These are phyloP conservation scores for Labroides dimidiatus DNA, from an alignment of 2,797 vertebrate species.

Conservation along the genomic window DNA sequence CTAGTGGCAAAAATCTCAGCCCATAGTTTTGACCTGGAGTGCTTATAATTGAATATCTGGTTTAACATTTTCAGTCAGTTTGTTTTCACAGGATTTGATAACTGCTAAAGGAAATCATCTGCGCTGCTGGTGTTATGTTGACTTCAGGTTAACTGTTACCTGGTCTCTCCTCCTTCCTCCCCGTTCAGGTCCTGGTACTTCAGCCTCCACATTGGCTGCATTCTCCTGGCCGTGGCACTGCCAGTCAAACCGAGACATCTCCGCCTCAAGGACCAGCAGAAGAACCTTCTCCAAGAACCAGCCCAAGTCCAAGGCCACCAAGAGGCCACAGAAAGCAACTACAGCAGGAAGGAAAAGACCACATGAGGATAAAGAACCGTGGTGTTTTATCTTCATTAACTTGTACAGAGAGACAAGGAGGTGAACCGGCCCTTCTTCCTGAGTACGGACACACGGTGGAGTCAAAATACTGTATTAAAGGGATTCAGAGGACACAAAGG, in stretches of 20 bases:
- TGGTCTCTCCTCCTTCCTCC: not conserved
- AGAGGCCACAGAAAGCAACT: slow-evolving; percentile 30
- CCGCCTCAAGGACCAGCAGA: slow-evolving; percentile 73
- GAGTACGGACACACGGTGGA: slow-evolving; percentile 5
- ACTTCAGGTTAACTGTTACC: not conserved
- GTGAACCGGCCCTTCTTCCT: slow-evolving; percentile 12
- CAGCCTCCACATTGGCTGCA: slow-evolving; percentile 87
- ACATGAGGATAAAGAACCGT: slow-evolving; percentile 44
- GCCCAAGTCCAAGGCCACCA: slow-evolving; percentile 3
- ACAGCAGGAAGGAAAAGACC: slow-evolving; percentile 51
- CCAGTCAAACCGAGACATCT: slow-evolving; percentile 88
- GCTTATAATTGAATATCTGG: too few relatives aligned
- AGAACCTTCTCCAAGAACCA: slow-evolving; percentile 60
- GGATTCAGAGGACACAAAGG: slow-evolving; percentile 17
- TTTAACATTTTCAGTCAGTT: too few relatives aligned
- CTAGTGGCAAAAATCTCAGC: too few relatives aligned
- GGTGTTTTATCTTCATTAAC: slow-evolving; percentile 33
- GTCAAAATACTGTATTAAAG: slow-evolving; percentile 33
- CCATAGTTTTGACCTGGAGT: too few relatives aligned
- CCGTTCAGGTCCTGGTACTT: slow-evolving; percentile 91
- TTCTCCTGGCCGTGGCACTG: slow-evolving; percentile 87
- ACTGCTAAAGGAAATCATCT: too few relatives aligned
- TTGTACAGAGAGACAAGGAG: slow-evolving; percentile 43
- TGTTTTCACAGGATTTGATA: too few relatives aligned
- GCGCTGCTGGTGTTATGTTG: too few relatives aligned